Conservation (phyloP, 1,140 invertebrate species). For the Polypedilum vanderplanki region DNA sequence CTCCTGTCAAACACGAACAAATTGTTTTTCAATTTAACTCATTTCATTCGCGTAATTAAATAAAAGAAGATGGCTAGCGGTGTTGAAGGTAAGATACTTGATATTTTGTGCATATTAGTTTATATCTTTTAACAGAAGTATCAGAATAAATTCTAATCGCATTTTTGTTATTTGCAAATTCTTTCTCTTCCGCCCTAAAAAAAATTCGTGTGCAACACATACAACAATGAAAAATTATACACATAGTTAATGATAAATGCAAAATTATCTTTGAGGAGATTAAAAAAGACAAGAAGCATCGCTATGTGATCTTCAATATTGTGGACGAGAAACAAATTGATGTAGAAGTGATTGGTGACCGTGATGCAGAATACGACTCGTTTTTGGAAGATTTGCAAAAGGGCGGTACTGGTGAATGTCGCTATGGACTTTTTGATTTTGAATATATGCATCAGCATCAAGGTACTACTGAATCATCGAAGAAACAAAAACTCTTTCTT, state of each 20-base stretch:
- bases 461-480: slow-evolving; percentile 59
- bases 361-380: slow-evolving; percentile 57
- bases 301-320: slow-evolving; percentile 67
- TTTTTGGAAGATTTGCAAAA: slow-evolving; percentile 63
- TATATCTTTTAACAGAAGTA: neutral
- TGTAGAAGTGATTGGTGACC: slow-evolving; percentile 56
- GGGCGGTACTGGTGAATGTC: slow-evolving; percentile 58
- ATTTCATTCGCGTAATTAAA: neutral
- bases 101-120: neutral
- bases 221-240: neutral
- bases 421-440: slow-evolving; percentile 67
- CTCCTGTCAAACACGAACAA: neutral
- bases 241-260: slow-evolving; percentile 60
- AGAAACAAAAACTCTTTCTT: slow-evolving; percentile 64
- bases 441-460: slow-evolving; percentile 65
- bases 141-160: neutral
- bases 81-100: slow-evolving; percentile 19
- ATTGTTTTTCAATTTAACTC: neutral
- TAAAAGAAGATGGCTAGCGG: neutral
- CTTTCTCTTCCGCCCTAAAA: neutral
- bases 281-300: slow-evolving; percentile 68
- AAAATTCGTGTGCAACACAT: neutral
- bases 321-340: slow-evolving; percentile 66
- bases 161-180: slow-evolving; percentile 2
- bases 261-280: slow-evolving; percentile 67